Evolutionary conservation across 2,113 vertebrate genomes (phyloP), one percentile per base, ranked within the genome.

Genomic region (Chiloscyllium plagiosum): DNA sequence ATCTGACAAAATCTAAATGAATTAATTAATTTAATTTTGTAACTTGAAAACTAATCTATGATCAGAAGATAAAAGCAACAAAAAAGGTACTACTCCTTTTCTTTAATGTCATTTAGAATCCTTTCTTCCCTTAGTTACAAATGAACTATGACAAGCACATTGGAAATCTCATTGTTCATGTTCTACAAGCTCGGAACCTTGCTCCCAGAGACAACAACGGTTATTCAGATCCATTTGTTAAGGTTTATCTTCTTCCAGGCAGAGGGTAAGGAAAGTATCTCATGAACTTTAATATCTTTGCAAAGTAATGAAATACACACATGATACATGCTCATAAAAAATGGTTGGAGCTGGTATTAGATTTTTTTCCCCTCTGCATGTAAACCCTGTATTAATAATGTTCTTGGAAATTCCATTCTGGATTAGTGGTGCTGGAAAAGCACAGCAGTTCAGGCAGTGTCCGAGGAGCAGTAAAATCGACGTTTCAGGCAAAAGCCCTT

Each of bases 171-270:
- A 99, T 99, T 96, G 98, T 99, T 96, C 99, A 99, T 72, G 98
- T 99, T 96, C 98, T 99, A 96, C 99, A 99, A 98, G 99, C 99
- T 96, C 98, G 99, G 97, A 99, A 99, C 97, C 98, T 99, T 90
- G 98, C 98, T 96, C 98, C 98, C 52, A 97, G 99, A 96, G 99
- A 99, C 97, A 99, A 99, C 97, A 99, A 99, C 6, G 98, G 99
- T 96, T 99, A 99, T 97, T 99, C 99, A 0, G 99, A 99, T 96
- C 99, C 99, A 17, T 99, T 99, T 96, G 99, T 99, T 97, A 99
- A 99, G 97, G 99, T 99, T 96, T 99, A 99, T 97, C 99, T 99
- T 96, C 98, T 99, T 96, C 99, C 99, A 42, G 99, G 99, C n/a
- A 98, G 99, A 98, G 99, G 99, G 99, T 99, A 98, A 98, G 99